Evolutionary conservation across 1,140 invertebrate species (phyloP), one percentile per base, ranked within the genome.

Genomic region (Pollicipes pollicipes): DNA sequence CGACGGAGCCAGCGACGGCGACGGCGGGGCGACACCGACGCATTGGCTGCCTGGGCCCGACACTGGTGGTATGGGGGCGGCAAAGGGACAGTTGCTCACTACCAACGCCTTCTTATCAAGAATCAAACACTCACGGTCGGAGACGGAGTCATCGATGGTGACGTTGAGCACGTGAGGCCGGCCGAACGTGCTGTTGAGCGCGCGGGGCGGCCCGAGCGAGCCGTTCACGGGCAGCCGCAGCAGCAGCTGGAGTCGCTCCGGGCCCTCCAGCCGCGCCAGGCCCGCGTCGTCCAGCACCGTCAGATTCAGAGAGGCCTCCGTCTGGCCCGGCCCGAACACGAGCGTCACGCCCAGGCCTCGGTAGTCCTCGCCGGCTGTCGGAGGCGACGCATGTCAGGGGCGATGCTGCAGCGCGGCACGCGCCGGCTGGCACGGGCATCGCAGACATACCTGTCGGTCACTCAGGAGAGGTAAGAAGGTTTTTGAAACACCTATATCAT

Each of bases 221-320:
- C 76, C 80, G 72, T 77, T 77, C 64, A 74, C 73, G 0, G 81
- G 79, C 74, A 78, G 77, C 10, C 76, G 74, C 28, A 82, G 75
- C 24, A 78, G 72, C 4, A 81, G 72, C 69, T 78, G 71, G 68
- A 81, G 80, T 0, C 70, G 76, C 73, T 82, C 80, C 2, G 72
- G 35, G 26, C 81, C 80, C 73, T 82, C 81, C 6, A 81, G 70
- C 3, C 70, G 64, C 0, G 80, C 80, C 32, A 74, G 73, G 16
- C 78, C 79, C n/a, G 79, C 72, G 74, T 82, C 81, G 75, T 82
- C 80, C 16, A 81, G 64, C 29, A 82, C 81, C 16, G 70, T 77
- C 3, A 81, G 75, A 31, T 72, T 66, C 16, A 81, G 73, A 6
- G 76, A 77, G 73, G 78, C 76, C 70, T 75, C 74, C 37, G 76